These are phyloP conservation scores for Cydia fagiglandana DNA, from an alignment of 1,140 invertebrate genomes.

Conservation along the genomic window DNA sequence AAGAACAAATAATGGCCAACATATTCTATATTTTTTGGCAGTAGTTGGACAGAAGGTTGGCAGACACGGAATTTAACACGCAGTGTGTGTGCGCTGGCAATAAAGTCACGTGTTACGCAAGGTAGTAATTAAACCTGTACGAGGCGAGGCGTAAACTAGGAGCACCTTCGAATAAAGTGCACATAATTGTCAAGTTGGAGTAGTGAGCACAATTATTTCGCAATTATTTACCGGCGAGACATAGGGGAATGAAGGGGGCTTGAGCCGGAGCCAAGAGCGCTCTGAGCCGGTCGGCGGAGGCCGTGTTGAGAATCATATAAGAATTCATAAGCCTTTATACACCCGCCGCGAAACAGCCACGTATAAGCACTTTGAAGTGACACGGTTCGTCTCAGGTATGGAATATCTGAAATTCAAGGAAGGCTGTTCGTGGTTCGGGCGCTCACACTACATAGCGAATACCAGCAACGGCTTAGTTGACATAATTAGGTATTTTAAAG, in stretches of 20 bases:
- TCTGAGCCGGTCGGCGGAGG: conserved; percentile 38
- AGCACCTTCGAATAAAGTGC: conserved; percentile 59
- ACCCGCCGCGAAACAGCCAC: conserved; percentile 13
- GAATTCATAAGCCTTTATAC: conserved; percentile 45
- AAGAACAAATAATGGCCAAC: neutral
- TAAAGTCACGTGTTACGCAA: conserved; percentile 18
- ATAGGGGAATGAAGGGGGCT: conserved; percentile 65
- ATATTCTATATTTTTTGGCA: neutral
- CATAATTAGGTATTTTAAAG: conserved; percentile 14
- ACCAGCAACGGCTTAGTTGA: neutral
- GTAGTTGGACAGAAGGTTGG: neutral
- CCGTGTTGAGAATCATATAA: conserved; percentile 50
- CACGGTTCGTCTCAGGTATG: conserved; percentile 26
- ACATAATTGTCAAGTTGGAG: conserved; percentile 64
- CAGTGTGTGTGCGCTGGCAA: neutral
- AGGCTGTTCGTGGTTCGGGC: neutral
- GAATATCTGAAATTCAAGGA: conserved; percentile 26
- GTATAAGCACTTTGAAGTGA: conserved; percentile 28
- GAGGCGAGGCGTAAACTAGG: conserved; percentile 43
- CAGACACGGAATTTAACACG: neutral
- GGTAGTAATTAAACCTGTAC: conserved; percentile 25
- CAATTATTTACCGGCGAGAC: conserved; percentile 67
- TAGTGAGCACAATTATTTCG: conserved; percentile 50
- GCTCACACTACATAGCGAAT: neutral
- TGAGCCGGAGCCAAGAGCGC: conserved; percentile 55